A percentile compares a stretch with the other conserved stretches of the same genome.
phyloP scores from a whole-genome alignment of 2,113 vertebrate genomes.

The Heterochromis multidens region DNA sequence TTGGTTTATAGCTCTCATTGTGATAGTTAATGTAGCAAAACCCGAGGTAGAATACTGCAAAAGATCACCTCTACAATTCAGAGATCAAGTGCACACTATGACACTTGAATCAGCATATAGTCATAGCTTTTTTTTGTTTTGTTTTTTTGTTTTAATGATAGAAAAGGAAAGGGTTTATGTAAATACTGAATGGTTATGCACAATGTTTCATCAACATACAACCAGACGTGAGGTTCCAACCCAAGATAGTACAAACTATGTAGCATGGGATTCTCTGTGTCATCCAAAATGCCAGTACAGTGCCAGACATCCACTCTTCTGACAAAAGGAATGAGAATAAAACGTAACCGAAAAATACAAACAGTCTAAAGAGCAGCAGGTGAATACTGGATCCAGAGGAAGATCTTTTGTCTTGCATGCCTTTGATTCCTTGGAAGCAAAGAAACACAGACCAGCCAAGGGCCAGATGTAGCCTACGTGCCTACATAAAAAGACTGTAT shows the following conservation, averaged over 20 bases:
- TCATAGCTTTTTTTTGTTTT: not conserved
- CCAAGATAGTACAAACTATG: not conserved
- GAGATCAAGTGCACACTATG: not conserved
- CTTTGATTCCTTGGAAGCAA: constrained; percentile 12
- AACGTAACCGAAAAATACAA: not conserved
- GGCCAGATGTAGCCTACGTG: constrained; percentile 36
- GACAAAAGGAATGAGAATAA: not conserved
- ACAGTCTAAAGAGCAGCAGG: constrained; percentile 13
- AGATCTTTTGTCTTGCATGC: not conserved
- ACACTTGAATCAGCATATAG: not conserved
- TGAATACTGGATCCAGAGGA: not conserved
- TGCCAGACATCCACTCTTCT: not conserved
- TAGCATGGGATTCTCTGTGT: not conserved
- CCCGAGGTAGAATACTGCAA: constrained; percentile 20
- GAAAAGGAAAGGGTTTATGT: not conserved
- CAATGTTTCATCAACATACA: not conserved
- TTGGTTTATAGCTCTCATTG: constrained; percentile 37
- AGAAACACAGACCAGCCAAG: constrained; percentile 21
- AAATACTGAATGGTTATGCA: not conserved
- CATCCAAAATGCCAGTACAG: not conserved
- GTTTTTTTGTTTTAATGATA: not conserved
- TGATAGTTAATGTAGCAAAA: constrained; percentile 47
- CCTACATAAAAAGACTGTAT: constrained; percentile 9
- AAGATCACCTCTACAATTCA: constrained; percentile 2
- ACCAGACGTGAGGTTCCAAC: not conserved